Evolutionary conservation across 35 echinoderm and acorn worm species (phyloP).

Genomic region (Heliocidaris tuberculata): DNA sequence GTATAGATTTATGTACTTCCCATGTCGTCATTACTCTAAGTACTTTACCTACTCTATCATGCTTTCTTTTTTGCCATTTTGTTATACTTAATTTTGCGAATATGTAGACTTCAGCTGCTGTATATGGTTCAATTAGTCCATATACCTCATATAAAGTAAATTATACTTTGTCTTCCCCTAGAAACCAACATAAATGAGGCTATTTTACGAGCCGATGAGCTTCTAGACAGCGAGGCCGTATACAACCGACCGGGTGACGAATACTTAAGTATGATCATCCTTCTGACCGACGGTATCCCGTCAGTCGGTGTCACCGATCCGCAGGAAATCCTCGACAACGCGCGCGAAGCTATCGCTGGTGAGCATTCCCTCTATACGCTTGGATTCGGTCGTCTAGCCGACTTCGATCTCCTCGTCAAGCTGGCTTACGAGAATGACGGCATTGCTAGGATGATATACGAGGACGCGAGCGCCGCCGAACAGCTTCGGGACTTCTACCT

Average conservation of each 20-base stretch:
- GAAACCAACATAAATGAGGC: constrained; percentile 90
- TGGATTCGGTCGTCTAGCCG: constrained; percentile 79
- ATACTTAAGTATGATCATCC: constrained; percentile 74
- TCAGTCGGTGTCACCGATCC: constrained; percentile 63
- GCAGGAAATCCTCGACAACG: constrained; percentile 62
- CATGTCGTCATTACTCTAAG: neutral
- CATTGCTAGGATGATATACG: constrained; percentile 77
- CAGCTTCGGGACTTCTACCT: constrained; percentile 78
- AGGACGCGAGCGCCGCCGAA: constrained; percentile 58
- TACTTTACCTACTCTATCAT: neutral
- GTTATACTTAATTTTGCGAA: neutral
- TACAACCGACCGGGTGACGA: constrained; percentile 59
- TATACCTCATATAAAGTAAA: neutral
- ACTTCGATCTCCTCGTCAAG: constrained; percentile 83
- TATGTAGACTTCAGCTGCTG: neutral
- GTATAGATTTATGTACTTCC: neutral
- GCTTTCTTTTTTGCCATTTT: neutral
- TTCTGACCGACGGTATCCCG: constrained; percentile 88
- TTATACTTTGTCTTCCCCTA: neutral
- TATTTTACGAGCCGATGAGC: constrained; percentile 59
- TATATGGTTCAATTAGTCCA: neutral
- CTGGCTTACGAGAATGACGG: constrained; percentile 77
- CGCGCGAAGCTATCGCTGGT: constrained; percentile 62
- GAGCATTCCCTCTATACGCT: constrained; percentile 76
- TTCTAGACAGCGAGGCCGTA: constrained; percentile 65